Evolutionary conservation across 2,113 vertebrate species (phyloP).

Genomic region (Aramus guarauna): DNA sequence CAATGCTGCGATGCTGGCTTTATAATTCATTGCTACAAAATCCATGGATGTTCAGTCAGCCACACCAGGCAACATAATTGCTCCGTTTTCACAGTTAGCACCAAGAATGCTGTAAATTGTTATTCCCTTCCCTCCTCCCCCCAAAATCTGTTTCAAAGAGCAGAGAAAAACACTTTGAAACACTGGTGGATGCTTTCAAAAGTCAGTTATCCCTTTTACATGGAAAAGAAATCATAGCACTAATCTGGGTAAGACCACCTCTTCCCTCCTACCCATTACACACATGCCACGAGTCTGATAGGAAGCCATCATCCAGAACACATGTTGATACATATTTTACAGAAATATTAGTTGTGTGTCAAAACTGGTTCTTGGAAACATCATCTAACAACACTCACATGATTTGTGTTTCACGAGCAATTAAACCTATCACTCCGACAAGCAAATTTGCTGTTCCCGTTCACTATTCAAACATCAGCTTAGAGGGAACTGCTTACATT

Average conservation of each 20-base stretch:
- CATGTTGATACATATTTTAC: slow-evolving; percentile 22
- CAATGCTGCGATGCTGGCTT: not conserved
- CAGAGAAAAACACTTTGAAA: not conserved
- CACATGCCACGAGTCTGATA: not conserved
- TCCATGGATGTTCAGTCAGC: slow-evolving; percentile 17
- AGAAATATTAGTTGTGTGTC: slow-evolving; percentile 21
- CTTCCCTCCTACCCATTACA: not conserved
- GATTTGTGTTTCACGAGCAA: slow-evolving; percentile 28
- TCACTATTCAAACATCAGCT: not conserved
- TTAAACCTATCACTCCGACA: slow-evolving; percentile 7
- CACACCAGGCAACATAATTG: not conserved
- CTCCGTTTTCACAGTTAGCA: not conserved
- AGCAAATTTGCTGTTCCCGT: not conserved
- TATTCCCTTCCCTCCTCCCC: not conserved
- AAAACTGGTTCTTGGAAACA: slow-evolving; percentile 34
- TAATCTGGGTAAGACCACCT: not conserved
- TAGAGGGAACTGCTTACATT: not conserved
- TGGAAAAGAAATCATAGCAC: not conserved
- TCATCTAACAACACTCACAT: not conserved
- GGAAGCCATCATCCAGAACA: not conserved
- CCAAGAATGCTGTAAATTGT: not conserved
- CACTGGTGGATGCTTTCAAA: not conserved
- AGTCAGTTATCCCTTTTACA: not conserved
- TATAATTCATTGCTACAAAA: slow-evolving; percentile 15
- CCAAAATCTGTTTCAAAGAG: not conserved